These are phyloP conservation scores for Xanthorhoe spadicearia DNA, from an alignment of 2,888 invertebrate genomes.

Conservation along the genomic window DNA sequence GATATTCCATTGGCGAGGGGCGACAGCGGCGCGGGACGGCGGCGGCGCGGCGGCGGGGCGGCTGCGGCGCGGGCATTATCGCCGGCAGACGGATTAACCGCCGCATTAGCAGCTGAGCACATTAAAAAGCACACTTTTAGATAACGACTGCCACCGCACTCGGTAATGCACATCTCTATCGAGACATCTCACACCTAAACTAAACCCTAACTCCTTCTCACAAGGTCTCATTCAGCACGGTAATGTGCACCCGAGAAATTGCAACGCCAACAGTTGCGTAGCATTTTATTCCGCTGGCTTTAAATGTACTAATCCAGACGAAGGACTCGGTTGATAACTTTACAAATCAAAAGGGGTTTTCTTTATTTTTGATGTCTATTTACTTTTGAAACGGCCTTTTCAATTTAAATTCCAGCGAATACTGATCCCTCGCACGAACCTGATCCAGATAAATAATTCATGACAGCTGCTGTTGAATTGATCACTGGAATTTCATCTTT, in stretches of 20 bases:
- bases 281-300: slow-evolving; percentile 16
- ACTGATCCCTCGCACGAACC: slow-evolving; percentile 3
- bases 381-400: background rate
- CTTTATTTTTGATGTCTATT: background rate
- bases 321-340: background rate
- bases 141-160: slow-evolving; percentile 29
- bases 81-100: slow-evolving; percentile 24
- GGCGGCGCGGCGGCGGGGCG: slow-evolving; percentile 22
- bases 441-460: slow-evolving; percentile 18
- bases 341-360: background rate
- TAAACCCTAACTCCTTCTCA: background rate
- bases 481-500: slow-evolving; percentile 15
- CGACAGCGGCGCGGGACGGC: background rate
- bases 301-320: slow-evolving; percentile 13
- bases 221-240: slow-evolving; percentile 1
- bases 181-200: background rate
- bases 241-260: slow-evolving; percentile 11
- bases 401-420: slow-evolving; percentile 4
- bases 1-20: slow-evolving; percentile 23
- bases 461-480: slow-evolving; percentile 14
- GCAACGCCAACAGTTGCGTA: slow-evolving; percentile 21
- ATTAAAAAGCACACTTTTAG: slow-evolving; percentile 35
- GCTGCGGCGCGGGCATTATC: slow-evolving; percentile 21
- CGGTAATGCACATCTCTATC: slow-evolving; percentile 27
- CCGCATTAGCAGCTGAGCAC: slow-evolving; percentile 31